These are phyloP conservation scores for Micromesistius poutassou DNA, from an alignment of 2,797 vertebrate genomes.

Conservation along the genomic window DNA sequence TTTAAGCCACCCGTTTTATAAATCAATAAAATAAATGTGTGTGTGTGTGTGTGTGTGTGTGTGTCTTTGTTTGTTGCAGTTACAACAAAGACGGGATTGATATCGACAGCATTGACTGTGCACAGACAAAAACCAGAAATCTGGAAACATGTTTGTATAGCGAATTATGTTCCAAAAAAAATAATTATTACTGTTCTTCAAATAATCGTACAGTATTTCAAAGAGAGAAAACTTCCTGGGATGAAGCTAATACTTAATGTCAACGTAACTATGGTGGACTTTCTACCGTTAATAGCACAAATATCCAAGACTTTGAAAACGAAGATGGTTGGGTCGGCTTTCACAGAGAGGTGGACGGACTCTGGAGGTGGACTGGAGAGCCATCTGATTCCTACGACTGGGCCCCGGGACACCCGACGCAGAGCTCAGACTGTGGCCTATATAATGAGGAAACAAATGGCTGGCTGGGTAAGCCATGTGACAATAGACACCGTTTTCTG, in stretches of 20 bases:
- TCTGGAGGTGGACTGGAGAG: conserved; percentile 24
- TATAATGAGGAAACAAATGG: rapidly evolving
- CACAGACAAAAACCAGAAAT: no score
- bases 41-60: no score
- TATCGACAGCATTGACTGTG: neutral
- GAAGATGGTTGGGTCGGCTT: conserved; percentile 42
- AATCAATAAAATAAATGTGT: no score
- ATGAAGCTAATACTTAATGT: neutral
- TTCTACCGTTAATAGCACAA: neutral
- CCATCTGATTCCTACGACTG: conserved; percentile 3
- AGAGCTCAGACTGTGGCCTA: conserved; percentile 19
- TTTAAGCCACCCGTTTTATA: no score
- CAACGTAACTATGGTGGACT: rapidly evolving
- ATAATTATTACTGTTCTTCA: conserved; percentile 8
- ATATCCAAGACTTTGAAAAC: rapidly evolving
- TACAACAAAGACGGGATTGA: neutral
- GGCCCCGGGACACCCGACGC: neutral
- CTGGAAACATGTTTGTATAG: neutral
- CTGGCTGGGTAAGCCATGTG: neutral
- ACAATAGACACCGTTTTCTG: rapidly evolving
- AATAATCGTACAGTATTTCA: rapidly evolving
- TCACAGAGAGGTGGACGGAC: neutral
- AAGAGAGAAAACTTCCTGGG: neutral
- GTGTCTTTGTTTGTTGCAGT: neutral
- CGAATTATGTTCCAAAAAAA: neutral